Conservation (phyloP, 2,113 vertebrate genomes). For the Mormyrus lacerda region DNA sequence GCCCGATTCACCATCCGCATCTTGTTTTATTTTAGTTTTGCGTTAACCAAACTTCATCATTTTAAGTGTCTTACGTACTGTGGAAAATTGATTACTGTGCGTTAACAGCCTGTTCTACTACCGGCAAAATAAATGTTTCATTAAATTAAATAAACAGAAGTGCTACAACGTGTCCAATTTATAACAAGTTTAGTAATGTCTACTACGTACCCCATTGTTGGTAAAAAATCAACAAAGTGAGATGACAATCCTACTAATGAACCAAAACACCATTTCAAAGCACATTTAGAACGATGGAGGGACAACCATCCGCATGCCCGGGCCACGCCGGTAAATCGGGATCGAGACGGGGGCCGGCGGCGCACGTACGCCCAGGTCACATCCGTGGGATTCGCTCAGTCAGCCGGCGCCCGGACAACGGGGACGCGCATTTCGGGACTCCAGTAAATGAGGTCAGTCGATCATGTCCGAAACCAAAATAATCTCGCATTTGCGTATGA, state of each 20-base stretch:
- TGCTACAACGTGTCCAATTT: background rate
- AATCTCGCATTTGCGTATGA: background rate
- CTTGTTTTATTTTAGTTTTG: background rate
- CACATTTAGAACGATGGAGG: background rate
- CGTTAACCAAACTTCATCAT: background rate
- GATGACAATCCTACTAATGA: background rate
- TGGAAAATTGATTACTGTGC: background rate
- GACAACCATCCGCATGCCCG: background rate
- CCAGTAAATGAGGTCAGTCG: slow-evolving; percentile 52
- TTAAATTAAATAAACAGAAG: background rate
- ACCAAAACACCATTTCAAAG: background rate
- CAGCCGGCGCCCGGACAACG: background rate
- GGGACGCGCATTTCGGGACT: background rate
- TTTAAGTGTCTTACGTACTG: background rate
- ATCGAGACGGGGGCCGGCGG: background rate
- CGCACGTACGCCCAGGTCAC: slow-evolving; percentile 29
- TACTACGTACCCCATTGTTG: background rate
- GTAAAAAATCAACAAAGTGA: background rate
- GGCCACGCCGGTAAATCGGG: background rate
- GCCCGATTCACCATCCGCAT: background rate
- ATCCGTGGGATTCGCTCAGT: background rate
- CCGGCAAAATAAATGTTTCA: background rate
- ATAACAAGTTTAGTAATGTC: background rate
- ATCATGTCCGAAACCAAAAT: slow-evolving; percentile 34
- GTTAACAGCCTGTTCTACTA: background rate